Evolutionary conservation across 2,888 invertebrate genomes (phyloP).

Genomic region (Spodoptera littoralis): DNA sequence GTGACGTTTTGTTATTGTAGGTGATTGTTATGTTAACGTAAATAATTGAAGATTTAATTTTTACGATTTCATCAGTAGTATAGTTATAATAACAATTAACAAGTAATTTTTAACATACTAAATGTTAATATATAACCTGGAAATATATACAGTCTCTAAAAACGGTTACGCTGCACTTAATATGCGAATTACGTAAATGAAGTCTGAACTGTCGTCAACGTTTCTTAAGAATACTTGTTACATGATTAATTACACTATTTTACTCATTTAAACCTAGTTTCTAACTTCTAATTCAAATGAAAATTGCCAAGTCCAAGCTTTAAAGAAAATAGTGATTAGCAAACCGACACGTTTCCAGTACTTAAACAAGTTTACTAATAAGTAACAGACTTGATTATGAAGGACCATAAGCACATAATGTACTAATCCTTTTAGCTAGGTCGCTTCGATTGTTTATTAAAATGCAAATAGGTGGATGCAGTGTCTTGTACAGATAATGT

Average conservation of each 20-base stretch:
- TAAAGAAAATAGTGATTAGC: constrained; percentile 5
- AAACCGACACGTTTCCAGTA: too few relatives aligned
- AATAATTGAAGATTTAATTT: too few relatives aligned
- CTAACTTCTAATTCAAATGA: constrained; percentile 8
- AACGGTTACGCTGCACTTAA: constrained; percentile 37
- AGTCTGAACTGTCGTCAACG: constrained; percentile 34
- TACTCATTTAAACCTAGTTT: constrained; percentile 30
- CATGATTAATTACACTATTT: constrained; percentile 44
- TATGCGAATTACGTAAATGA: constrained; percentile 48
- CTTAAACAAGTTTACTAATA: too few relatives aligned
- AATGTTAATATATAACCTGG: constrained; percentile 22
- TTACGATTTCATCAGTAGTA: too few relatives aligned
- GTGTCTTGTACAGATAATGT: constrained; percentile 8
- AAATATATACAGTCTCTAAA: constrained; percentile 23
- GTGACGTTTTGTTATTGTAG: too few relatives aligned
- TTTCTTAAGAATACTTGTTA: constrained; percentile 45
- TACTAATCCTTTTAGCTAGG: too few relatives aligned
- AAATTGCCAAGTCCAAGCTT: not conserved
- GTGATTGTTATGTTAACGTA: too few relatives aligned
- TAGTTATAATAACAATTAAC: too few relatives aligned
- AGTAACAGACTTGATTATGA: too few relatives aligned
- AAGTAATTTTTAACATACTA: not conserved
- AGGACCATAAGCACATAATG: too few relatives aligned
- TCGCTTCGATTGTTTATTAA: constrained; percentile 21
- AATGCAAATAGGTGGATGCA: constrained; percentile 4